Percentiles rank a stretch among this genome's conserved stretches.
phyloP scores from a whole-genome alignment of 2,113 vertebrate species.

The Oostethus manadensis region DNA sequence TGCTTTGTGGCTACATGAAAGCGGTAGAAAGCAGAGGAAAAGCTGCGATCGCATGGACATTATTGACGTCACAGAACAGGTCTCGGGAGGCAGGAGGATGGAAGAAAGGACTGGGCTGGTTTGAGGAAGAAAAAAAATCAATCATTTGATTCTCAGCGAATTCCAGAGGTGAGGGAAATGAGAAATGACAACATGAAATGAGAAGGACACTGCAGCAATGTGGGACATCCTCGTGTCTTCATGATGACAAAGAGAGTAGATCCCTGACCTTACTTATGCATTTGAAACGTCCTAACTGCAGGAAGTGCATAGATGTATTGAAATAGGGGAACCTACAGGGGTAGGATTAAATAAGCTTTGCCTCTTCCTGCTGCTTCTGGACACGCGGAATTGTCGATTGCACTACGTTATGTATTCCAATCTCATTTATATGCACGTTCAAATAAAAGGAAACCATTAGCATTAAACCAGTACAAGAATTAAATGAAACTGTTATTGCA shows the following conservation, averaged over 20 bases:
- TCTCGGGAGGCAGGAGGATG: conserved; percentile 32
- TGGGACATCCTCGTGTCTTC: neutral
- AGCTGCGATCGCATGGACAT: conserved; percentile 60
- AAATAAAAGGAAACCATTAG: no score
- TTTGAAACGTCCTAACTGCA: no score
- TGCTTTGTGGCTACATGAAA: neutral
- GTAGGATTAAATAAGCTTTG: no score
- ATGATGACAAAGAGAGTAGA: neutral
- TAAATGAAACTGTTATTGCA: no score
- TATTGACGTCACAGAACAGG: conserved; percentile 50
- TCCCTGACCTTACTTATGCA: no score
- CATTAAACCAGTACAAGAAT: no score
- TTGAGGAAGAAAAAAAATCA: conserved; percentile 44
- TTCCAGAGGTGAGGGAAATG: conserved; percentile 21
- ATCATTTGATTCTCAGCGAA: conserved; percentile 51
- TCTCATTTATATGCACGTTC: no score
- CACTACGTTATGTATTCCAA: no score
- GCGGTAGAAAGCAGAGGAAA: conserved; percentile 12
- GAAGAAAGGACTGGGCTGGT: conserved; percentile 25
- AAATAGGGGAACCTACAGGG: no score
- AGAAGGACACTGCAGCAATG: conserved; percentile 1
- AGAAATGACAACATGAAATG: conserved; percentile 9
- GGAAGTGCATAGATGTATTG: no score
- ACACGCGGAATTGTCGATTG: no score
- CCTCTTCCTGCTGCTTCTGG: no score